These are phyloP conservation scores for Ditula angustiorana DNA, from an alignment of 2,888 invertebrate genomes.

Conservation along the genomic window DNA sequence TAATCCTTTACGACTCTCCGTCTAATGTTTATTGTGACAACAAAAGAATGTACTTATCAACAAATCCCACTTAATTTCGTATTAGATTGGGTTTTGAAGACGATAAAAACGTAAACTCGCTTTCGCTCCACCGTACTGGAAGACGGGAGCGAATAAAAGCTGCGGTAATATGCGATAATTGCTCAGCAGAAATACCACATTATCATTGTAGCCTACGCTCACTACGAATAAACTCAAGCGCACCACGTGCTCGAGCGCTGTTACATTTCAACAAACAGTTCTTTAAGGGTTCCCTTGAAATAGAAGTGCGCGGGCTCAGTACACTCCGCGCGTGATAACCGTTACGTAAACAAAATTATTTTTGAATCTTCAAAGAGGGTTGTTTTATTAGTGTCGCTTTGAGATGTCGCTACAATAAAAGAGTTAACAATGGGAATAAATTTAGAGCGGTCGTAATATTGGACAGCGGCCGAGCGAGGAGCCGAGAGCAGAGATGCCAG, in stretches of 20 bases:
- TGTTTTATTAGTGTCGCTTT: conserved; percentile 65
- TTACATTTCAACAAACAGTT: conserved; percentile 38
- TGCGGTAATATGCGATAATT: conserved; percentile 30
- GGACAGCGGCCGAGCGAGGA: conserved; percentile 59
- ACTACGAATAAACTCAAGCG: conserved; percentile 38
- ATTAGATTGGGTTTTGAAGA: background rate
- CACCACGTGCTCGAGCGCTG: conserved; percentile 39
- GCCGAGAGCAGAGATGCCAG: conserved; percentile 46
- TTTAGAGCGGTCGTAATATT: conserved; percentile 67
- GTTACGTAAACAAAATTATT: conserved; percentile 71
- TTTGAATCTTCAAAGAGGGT: conserved; percentile 74
- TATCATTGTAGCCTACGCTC: conserved; percentile 39
- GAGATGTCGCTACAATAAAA: conserved; percentile 68
- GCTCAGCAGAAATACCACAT: conserved; percentile 33
- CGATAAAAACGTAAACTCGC: conserved; percentile 15
- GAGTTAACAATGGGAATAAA: conserved; percentile 71
- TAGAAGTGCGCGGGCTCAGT: conserved; percentile 42
- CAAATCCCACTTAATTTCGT: conserved; percentile 28
- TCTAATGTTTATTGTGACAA: conserved; percentile 46
- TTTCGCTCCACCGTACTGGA: background rate
- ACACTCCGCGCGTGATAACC: conserved; percentile 58
- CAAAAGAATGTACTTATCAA: conserved; percentile 32
- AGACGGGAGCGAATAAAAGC: conserved; percentile 1
- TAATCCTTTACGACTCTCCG: conserved; percentile 67
- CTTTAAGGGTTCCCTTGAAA: conserved; percentile 39